Evolutionary conservation across 2,797 vertebrate genomes (phyloP), one percentile per base, ranked within the genome.

Genomic region (Sarcoramphus papa): DNA sequence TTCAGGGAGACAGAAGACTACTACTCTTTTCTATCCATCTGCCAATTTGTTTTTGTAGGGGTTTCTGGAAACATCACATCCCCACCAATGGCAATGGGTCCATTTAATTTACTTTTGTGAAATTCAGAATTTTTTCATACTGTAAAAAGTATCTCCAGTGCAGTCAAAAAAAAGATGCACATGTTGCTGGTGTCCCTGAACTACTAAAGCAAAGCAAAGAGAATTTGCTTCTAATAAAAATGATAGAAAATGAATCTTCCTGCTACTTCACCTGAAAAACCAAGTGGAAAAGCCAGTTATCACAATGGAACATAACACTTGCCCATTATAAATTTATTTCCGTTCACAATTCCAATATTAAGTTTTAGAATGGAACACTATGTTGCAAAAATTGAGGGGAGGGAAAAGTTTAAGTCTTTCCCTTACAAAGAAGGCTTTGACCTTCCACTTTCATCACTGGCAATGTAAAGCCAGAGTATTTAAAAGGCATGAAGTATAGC

Each of bases 191-290:
- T 70, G 43, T 24, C 35, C 12, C 40, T 45, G 21, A 87, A 31
- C 31, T 43, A 72, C 2, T 2, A 27, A 16, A 45, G 33, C 59
- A 56, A 60, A 80, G n/a, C 37, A 70, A 67, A 73, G 20, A 4
- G 19, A 70, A 63, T 4, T 37, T 12, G 0, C 10, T 45, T 51
- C n/a, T n/a, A 76, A 65, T 2, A 43, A 4, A 70, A 73, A 30
- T 3, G 0, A 24, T 1, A 35, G 6, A 43, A 64, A 74, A 60
- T 3, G 0, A 33, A 37, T 40, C 6, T 62, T 68, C 22, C 25
- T 75, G 5, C 22, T 63, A 33, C 31, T 65, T 81, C 33, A 35
- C 24, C 22, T 14, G 9, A 54, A 57, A 77, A 78, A 59, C 4
- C 10, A 84, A 7, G 12, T 37, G 14, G 6, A 35, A 48, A 72